A percentile compares a stretch with the other conserved stretches of the same genome.
Evolutionary conservation across 2,113 vertebrate genomes (phyloP).

Genomic region (Puffinus mauretanicus): DNA sequence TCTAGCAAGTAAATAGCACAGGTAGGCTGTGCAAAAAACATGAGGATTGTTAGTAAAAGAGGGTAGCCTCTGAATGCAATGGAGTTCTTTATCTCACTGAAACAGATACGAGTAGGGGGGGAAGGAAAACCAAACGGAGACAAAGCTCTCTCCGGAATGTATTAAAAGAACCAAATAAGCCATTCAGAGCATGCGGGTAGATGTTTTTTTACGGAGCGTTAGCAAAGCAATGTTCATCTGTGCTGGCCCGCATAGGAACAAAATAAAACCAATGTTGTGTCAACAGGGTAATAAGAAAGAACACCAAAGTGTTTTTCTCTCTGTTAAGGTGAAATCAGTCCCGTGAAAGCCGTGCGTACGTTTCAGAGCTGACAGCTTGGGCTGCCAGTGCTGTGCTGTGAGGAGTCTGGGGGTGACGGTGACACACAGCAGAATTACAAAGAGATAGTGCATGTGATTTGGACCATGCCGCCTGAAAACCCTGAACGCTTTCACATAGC

Average conservation of each 20-base stretch:
- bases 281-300: background rate
- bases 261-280: background rate
- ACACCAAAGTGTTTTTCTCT: background rate
- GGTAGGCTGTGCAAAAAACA: background rate
- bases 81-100: slow-evolving; percentile 54
- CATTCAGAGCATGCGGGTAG: background rate
- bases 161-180: background rate
- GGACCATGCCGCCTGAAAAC: background rate
- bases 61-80: background rate
- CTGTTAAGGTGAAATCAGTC: background rate
- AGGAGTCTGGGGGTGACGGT: accelerated
- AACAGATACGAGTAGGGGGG: background rate
- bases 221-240: background rate
- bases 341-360: background rate
- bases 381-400: background rate
- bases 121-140: background rate
- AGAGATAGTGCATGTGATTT: accelerated
- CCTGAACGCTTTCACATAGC: background rate
- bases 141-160: slow-evolving; percentile 25
- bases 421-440: background rate
- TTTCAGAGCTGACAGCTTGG: background rate
- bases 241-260: background rate
- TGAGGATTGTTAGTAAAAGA: background rate
- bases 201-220: background rate
- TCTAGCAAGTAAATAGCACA: background rate